Conservation (phyloP, 2,888 invertebrate genomes). For the Hecatera dysodea region DNA sequence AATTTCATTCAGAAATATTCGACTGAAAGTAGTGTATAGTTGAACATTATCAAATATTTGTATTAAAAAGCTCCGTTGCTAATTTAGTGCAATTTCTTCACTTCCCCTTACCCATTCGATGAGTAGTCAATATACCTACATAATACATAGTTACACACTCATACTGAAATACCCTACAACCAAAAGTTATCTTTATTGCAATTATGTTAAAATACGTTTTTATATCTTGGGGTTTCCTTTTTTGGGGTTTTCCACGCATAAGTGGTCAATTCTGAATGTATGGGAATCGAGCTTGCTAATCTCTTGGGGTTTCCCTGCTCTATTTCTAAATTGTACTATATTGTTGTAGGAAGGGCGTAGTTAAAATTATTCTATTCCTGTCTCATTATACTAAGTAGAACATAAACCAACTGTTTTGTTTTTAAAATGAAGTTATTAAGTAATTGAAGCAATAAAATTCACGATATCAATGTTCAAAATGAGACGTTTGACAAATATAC, state of each 20-base stretch:
- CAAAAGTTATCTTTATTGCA: slow-evolving; percentile 62
- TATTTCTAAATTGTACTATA: slow-evolving; percentile 81
- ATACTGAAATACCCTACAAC: slow-evolving; percentile 19
- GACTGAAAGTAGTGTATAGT: no score
- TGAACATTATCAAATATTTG: no score
- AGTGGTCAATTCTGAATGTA: slow-evolving; percentile 85
- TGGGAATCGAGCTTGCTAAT: slow-evolving; percentile 81
- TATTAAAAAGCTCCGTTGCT: background rate
- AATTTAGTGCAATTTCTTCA: slow-evolving; percentile 8
- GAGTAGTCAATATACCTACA: slow-evolving; percentile 61
- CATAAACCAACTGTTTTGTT: slow-evolving; percentile 70
- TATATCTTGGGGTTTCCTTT: slow-evolving; percentile 42
- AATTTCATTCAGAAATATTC: no score
- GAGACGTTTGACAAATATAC: slow-evolving; percentile 84
- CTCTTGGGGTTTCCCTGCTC: slow-evolving; percentile 79
- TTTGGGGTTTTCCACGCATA: slow-evolving; percentile 75
- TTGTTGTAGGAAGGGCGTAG: slow-evolving; percentile 76
- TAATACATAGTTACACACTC: slow-evolving; percentile 31
- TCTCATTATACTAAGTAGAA: slow-evolving; percentile 76
- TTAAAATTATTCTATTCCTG: slow-evolving; percentile 74
- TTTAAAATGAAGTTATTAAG: slow-evolving; percentile 80
- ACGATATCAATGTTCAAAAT: slow-evolving; percentile 77
- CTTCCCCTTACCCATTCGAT: slow-evolving; percentile 75
- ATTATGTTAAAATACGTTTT: slow-evolving; percentile 67
- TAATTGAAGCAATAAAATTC: slow-evolving; percentile 84